phyloP scores from a whole-genome alignment of 2,113 vertebrate genomes.

The Ascaphus truei region DNA sequence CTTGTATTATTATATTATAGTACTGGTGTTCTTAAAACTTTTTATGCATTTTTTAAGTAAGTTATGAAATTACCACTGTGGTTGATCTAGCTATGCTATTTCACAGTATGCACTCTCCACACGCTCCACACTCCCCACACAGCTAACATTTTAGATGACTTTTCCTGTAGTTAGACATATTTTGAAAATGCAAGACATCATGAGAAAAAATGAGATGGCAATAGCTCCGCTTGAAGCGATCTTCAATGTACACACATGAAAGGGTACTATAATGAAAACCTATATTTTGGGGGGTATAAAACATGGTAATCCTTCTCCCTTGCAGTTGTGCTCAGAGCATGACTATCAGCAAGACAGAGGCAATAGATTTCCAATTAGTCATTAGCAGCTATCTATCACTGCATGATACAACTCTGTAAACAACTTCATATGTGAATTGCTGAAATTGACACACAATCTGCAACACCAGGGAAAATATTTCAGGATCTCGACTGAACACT shows the following conservation, averaged over 20 bases:
- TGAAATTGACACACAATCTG: slow-evolving; percentile 25
- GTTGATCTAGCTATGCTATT: not conserved
- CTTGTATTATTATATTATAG: too few species aligned
- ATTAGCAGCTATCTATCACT: slow-evolving; percentile 34
- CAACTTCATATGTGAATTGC: slow-evolving; percentile 26
- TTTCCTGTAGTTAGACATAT: not conserved
- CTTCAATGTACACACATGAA: not conserved
- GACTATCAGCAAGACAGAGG: slow-evolving; percentile 26
- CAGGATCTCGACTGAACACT: not conserved
- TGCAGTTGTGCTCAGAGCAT: slow-evolving; percentile 31
- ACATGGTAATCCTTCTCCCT: slow-evolving; percentile 22
- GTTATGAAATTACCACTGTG: too few species aligned
- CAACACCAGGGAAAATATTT: not conserved
- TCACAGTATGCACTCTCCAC: not conserved
- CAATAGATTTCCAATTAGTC: slow-evolving; percentile 35
- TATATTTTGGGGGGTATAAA: not conserved
- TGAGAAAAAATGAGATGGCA: not conserved
- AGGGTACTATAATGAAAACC: not conserved
- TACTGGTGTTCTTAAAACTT: too few species aligned
- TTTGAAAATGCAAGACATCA: not conserved
- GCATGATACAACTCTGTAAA: slow-evolving; percentile 25
- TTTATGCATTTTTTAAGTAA: too few species aligned
- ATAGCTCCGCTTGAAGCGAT: not conserved
- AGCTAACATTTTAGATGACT: not conserved
- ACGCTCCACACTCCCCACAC: not conserved